Evolutionary conservation across 2,113 vertebrate genomes (phyloP), one percentile per base, ranked within the genome.

Genomic region (Aix galericulata): DNA sequence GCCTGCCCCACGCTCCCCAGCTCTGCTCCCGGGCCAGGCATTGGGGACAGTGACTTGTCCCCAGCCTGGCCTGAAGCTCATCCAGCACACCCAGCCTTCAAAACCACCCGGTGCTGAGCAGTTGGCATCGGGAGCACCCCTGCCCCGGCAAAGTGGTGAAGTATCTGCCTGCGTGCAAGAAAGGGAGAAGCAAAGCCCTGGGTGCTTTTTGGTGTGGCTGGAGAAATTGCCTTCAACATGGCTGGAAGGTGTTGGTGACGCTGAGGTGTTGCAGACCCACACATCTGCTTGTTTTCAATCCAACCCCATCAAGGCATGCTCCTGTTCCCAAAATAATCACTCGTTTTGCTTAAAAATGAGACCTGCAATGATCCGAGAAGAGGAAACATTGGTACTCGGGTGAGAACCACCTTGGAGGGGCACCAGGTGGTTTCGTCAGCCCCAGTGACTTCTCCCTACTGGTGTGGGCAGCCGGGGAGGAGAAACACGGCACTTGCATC

Each of bases 381-480:
- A 84, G 68, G 81, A 20, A 36, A 72, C 20, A 38, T 42, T 62
- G 88, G 73, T 17, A 11, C 36, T 62, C 15, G 6, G 15, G 21
- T 7, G 48, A 50, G 21, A 25, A 23, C 48, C 48, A 23, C 12
- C 48, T 68, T 83, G 88, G 93, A 88, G 82, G 79, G 59, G 44
- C 91, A 94, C 52, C 66, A 58, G 72, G 8, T 3, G 10, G 40
- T 69, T 79, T 56, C 64, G 13, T 17, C 1, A 0, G 67, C 34
- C 85, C 64, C 90, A 88, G 88, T 58, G 89, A n/a, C 53, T 88
- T 72, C 85, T 63, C 27, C 60, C 52, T 22, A 2, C 82, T 88
- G 46, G 5, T 0, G 56, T 25, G 15, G 73, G 84, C 20, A 63
- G 71, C 8, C 0, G 1, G 38, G 62, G 34, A 58, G 46, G 59